phyloP scores from a whole-genome alignment of 1,140 invertebrate genomes.

The Homarus americanus region DNA sequence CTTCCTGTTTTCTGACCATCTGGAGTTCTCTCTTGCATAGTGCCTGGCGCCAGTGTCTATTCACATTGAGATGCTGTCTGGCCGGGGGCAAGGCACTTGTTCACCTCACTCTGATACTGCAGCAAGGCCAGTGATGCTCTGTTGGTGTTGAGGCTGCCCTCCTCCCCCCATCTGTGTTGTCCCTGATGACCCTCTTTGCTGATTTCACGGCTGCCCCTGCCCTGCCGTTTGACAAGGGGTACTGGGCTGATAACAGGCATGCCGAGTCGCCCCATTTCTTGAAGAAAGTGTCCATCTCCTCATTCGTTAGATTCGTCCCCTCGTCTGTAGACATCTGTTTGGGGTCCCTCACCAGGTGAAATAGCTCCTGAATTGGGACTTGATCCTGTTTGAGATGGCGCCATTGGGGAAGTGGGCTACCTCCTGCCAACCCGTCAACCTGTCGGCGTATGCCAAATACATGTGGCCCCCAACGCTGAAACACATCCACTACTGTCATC shows the following conservation, averaged over 20 bases:
- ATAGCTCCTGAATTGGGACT: neutral
- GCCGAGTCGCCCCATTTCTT: neutral
- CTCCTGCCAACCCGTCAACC: neutral
- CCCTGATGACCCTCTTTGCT: neutral
- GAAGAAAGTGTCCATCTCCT: neutral
- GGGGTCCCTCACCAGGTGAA: slow-evolving; percentile 5
- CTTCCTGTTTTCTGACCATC: too few species aligned
- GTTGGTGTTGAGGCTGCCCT: neutral
- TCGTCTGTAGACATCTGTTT: neutral
- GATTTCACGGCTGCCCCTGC: neutral
- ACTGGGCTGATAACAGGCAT: neutral
- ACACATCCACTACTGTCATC: neutral
- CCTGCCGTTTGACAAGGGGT: neutral
- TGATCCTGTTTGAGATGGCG: neutral
- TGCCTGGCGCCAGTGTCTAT: neutral
- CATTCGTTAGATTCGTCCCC: neutral
- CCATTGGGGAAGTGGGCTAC: neutral
- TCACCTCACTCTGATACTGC: neutral
- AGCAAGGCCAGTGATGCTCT: neutral
- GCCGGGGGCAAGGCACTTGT: neutral
- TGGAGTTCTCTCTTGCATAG: neutral
- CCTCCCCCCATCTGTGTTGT: neutral
- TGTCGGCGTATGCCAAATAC: slow-evolving; percentile 5
- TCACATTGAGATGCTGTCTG: neutral
- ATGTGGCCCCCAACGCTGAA: slow-evolving; percentile 1